Conservation (phyloP, 2,113 vertebrate genomes). For the Rhadina sibilatrix region DNA sequence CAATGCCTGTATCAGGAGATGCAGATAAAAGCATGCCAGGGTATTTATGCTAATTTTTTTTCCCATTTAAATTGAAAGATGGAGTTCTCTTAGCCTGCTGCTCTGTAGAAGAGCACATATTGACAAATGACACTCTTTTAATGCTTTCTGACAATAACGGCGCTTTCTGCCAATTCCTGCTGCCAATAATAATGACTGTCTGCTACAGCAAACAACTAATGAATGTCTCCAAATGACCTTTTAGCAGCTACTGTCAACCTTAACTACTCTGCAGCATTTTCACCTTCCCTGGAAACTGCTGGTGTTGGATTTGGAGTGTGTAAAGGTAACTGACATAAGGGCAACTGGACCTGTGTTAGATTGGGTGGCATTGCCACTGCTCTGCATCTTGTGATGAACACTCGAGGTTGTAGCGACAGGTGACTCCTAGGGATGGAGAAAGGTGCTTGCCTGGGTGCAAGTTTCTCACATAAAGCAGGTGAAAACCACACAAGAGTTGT, state of each 20-base stretch:
- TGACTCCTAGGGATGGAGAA: background rate
- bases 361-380: background rate
- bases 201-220: constrained; percentile 38
- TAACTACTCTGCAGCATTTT: background rate
- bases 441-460: background rate
- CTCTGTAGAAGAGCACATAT: background rate
- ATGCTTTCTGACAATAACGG: constrained; percentile 33
- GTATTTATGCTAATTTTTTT: background rate
- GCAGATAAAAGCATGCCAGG: background rate
- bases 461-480: background rate
- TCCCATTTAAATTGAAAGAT: background rate
- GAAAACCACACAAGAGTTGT: background rate
- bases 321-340: background rate
- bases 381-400: background rate
- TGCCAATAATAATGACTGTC: constrained; percentile 47
- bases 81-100: background rate
- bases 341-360: background rate
- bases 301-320: background rate
- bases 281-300: background rate
- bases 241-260: constrained; percentile 9
- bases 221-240: constrained; percentile 38
- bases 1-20: background rate
- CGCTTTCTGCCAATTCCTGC: background rate
- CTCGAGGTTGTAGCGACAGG: background rate
- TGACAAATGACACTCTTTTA: constrained; percentile 36